These are phyloP conservation scores for Nipponia nippon DNA, from an alignment of 2,113 vertebrate genomes.

Conservation along the genomic window DNA sequence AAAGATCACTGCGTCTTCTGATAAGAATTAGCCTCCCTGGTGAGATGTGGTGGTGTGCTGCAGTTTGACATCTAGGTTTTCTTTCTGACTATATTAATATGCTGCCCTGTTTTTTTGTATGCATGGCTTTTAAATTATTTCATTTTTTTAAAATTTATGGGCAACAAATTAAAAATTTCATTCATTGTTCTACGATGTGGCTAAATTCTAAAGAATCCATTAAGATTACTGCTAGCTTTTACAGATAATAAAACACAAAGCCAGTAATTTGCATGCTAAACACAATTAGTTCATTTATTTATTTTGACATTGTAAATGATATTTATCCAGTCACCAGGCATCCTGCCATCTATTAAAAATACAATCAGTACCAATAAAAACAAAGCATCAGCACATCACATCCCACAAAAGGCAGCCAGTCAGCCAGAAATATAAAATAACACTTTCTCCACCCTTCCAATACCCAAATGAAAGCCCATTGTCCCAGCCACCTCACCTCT, in stretches of 20 bases:
- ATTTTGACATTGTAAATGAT: slow-evolving; percentile 13
- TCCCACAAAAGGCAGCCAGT: background rate
- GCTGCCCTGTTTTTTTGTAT: background rate
- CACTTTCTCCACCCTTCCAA: slow-evolving; percentile 11
- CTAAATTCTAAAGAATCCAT: background rate
- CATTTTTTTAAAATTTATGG: background rate
- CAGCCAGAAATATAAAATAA: background rate
- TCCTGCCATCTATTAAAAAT: slow-evolving; percentile 47
- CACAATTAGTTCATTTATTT: slow-evolving; percentile 23
- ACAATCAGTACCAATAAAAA: slow-evolving; percentile 43
- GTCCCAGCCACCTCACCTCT: slow-evolving; percentile 15
- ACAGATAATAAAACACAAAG: background rate
- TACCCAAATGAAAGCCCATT: background rate
- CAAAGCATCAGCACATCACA: slow-evolving; percentile 19
- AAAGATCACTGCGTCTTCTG: background rate
- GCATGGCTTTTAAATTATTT: background rate
- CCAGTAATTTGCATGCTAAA: slow-evolving; percentile 30
- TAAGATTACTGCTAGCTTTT: background rate
- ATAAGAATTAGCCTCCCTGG: background rate
- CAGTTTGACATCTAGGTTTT: background rate
- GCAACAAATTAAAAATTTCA: background rate
- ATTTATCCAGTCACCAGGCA: slow-evolving; percentile 6
- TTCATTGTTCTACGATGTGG: background rate
- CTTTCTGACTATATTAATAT: background rate
- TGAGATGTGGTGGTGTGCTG: background rate